Percentiles rank a stretch among this genome's conserved stretches.
These are phyloP conservation scores for Stramonita haemastoma DNA, from an alignment of 2,888 invertebrate species.

Conservation along the genomic window DNA sequence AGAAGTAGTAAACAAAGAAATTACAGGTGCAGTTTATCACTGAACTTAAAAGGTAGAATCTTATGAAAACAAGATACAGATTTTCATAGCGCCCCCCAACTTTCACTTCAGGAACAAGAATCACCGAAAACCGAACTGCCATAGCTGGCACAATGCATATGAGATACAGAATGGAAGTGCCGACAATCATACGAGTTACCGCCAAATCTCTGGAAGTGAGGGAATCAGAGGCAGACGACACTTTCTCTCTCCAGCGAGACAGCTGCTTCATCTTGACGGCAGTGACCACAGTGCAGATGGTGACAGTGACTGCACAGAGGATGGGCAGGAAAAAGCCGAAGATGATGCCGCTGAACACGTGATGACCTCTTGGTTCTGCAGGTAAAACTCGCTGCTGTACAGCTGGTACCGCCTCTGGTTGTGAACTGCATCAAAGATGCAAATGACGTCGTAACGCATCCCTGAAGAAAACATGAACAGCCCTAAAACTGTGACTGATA, in stretches of 20 bases:
- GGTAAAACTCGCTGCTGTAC: background rate
- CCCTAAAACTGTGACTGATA: background rate
- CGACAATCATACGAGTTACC: background rate
- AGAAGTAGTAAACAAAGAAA: background rate
- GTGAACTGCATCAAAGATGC: background rate
- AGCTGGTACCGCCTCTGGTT: no score
- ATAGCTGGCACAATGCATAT: constrained; percentile 4
- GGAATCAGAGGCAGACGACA: constrained; percentile 14
- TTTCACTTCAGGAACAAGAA: background rate
- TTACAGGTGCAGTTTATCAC: background rate
- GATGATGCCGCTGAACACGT: background rate
- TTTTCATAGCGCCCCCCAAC: background rate
- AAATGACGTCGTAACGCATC: background rate
- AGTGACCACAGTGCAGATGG: background rate
- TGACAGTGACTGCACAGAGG: background rate
- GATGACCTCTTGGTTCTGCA: background rate
- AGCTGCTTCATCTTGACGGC: background rate
- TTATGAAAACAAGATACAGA: background rate
- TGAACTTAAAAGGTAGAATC: background rate
- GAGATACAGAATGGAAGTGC: constrained; percentile 28
- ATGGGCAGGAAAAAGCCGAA: background rate
- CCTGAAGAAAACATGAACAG: background rate
- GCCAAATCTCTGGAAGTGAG: background rate
- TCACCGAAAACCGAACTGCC: background rate
- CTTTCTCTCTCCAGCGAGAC: background rate